Conservation (phyloP, 2,113 vertebrate genomes). For the Rhadina sibilatrix region DNA sequence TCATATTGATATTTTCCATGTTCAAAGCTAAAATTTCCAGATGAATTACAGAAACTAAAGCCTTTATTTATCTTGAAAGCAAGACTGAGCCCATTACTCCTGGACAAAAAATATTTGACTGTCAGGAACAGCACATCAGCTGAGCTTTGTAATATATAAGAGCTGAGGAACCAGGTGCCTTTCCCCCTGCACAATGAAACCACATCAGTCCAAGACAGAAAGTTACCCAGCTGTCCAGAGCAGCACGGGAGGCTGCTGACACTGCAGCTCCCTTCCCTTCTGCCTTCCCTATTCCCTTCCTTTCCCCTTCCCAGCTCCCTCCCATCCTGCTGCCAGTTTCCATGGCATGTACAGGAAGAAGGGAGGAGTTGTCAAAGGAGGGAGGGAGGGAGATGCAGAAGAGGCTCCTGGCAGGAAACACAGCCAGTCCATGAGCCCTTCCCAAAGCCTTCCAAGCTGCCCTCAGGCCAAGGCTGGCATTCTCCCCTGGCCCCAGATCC, state of each 20-base stretch:
- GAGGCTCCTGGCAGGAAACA: background rate
- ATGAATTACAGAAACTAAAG: background rate
- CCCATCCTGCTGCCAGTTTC: background rate
- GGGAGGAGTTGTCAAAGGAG: background rate
- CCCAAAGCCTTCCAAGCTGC: background rate
- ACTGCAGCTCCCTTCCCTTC: background rate
- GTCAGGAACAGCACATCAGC: background rate
- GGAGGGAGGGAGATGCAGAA: background rate
- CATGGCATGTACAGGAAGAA: background rate
- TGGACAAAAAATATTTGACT: background rate
- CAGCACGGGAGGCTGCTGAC: background rate
- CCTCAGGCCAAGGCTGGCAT: too few species aligned
- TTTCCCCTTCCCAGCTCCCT: background rate
- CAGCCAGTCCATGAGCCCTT: background rate
- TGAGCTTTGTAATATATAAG: background rate
- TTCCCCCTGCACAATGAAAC: background rate
- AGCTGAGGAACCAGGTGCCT: rapidly evolving
- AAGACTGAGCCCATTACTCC: background rate
- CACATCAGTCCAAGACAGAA: background rate
- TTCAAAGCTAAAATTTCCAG: background rate
- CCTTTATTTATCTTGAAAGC: background rate
- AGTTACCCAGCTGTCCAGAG: background rate
- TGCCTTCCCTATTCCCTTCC: background rate
- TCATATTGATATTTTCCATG: background rate
- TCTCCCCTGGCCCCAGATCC: background rate